Base-by-base conservation (phyloP, 1,140 invertebrate genomes). In the Hylyphantes graminicola region DNA sequence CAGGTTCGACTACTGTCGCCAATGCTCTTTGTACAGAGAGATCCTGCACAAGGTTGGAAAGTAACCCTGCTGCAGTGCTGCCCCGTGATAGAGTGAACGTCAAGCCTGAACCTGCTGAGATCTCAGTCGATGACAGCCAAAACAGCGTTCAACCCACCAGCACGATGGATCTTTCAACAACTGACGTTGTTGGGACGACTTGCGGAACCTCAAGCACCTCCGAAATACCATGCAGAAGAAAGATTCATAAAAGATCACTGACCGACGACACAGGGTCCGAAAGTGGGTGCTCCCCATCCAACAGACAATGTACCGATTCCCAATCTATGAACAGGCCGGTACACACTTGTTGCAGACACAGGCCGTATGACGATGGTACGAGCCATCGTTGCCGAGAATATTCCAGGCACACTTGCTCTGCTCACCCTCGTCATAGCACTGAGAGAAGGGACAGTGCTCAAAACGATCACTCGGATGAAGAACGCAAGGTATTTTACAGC, bases 101-200 rank as follows among this genome's bases (percentile, higher is more conserved):
- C 15, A 85, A 85, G 59, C 76, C 84, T 7, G 84, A 85, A 53
- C 84, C 84, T 13, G 50, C 76, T n/a, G 84, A 85, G 48, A 35
- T 85, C 54, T 8, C 53, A 11, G 68, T 79, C 51, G 84, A 85
- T 79, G 84, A 79, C 21, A 85, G 84, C 21, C 84, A 78, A 51
- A 79, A 59, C 67, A 76, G 84, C 21, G 59, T 73, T 55, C 76
- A 73, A 13, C 84, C 75, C 35, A 79, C 84, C 6, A 85, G 84
- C 63, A 79, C 75, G 53, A 78, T 79, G 76, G 75, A 79, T 59
- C 53, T 79, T n/a, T 65, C 68, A 21, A 70, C 84, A 15, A 76
- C 65, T 19, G 74, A 85, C 65, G 68, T 79, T 59, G 84, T 85
- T 17, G 84, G 74, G 74, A 79, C 84, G n/a, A 73, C 75, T 51